Conservation (phyloP, 2,113 vertebrate species). For the Nerophis ophidion region DNA sequence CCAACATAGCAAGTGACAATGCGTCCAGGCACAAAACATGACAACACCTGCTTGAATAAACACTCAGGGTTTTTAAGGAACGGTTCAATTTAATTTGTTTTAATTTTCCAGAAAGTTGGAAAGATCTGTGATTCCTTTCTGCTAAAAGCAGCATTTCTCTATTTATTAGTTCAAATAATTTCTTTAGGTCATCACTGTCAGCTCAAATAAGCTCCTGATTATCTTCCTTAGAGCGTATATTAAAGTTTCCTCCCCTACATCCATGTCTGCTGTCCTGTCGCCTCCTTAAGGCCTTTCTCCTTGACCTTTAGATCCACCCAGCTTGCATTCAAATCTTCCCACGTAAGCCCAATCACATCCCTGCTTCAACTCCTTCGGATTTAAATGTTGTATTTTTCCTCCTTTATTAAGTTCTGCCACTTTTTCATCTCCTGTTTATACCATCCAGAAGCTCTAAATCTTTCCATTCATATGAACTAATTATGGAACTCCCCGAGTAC, state of each 20-base stretch:
- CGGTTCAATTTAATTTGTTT: no score
- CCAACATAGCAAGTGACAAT: no score
- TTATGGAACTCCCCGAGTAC: conserved; percentile 14
- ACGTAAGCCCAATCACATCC: conserved; percentile 4
- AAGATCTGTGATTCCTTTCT: neutral
- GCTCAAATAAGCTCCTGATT: conserved; percentile 62
- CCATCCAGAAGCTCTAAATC: conserved; percentile 3
- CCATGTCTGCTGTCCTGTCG: conserved; percentile 21
- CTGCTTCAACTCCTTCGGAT: neutral
- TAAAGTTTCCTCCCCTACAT: conserved; percentile 55
- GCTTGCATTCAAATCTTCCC: conserved; percentile 29
- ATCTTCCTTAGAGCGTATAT: conserved; percentile 71
- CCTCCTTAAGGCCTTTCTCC: conserved; percentile 1
- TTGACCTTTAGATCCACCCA: conserved; percentile 36
- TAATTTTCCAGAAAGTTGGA: neutral
- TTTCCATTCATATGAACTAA: conserved; percentile 3
- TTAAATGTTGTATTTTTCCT: conserved; percentile 48
- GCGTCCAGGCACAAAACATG: no score
- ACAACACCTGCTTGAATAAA: no score
- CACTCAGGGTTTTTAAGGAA: no score
- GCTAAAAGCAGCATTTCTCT: no score
- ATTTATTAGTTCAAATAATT: neutral
- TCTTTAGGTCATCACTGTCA: conserved; percentile 59
- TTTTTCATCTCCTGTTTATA: conserved; percentile 5
- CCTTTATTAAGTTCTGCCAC: neutral